Conservation (phyloP, 2,797 vertebrate species). For the Hippopotamyrus pictus region DNA sequence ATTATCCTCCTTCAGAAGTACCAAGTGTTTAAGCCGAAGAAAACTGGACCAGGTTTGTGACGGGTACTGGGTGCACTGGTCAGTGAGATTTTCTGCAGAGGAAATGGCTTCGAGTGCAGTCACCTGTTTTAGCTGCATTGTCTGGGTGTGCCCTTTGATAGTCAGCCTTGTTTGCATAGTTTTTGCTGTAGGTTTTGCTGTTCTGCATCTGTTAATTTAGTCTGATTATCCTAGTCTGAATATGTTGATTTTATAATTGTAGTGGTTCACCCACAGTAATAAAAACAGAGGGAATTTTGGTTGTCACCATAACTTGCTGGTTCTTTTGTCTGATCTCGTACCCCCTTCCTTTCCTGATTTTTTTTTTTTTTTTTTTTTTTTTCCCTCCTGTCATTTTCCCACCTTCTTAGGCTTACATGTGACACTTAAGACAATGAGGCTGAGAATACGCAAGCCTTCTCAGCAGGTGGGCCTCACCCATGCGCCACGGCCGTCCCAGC, state of each 20-base stretch:
- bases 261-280: no score
- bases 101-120: conserved; percentile 64
- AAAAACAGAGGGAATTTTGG: neutral
- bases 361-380: neutral
- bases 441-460: conserved; percentile 96
- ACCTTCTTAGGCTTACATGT: conserved; percentile 78
- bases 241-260: neutral
- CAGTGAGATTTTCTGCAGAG: conserved; percentile 55
- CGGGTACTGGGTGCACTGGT: conserved; percentile 52
- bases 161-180: neutral
- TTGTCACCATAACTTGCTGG: neutral
- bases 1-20: neutral
- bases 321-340: neutral
- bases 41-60: conserved; percentile 19
- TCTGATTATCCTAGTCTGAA: neutral
- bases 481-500: conserved; percentile 68
- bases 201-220: neutral
- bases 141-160: neutral
- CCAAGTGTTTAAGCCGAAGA: neutral
- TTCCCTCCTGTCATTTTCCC: conserved; percentile 14
- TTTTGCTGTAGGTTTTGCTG: neutral
- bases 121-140: conserved; percentile 50
- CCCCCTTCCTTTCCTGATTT: neutral
- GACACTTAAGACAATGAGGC: conserved; percentile 87
- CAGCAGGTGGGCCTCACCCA: conserved; percentile 79